Conservation (phyloP, 2,113 vertebrate genomes). For the Bucco capensis region DNA sequence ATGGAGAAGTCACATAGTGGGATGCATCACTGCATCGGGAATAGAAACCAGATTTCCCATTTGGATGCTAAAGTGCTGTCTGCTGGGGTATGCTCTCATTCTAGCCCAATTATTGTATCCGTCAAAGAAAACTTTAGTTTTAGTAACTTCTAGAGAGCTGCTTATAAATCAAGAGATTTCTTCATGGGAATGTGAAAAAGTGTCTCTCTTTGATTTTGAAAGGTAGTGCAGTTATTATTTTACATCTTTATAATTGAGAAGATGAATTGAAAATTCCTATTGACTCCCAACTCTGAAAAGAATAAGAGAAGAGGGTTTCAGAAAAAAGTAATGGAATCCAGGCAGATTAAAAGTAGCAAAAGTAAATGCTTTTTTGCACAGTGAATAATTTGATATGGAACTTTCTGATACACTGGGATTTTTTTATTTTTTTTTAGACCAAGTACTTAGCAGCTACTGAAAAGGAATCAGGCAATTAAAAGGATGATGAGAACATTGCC, state of each 20-base stretch:
- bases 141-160: not conserved
- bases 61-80: not conserved
- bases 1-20: not conserved
- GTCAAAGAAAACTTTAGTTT: not conserved
- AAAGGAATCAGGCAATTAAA: slow-evolving; percentile 10
- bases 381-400: not conserved
- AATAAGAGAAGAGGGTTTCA: not conserved
- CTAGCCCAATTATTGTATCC: not conserved
- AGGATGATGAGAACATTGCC: not conserved
- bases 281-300: not conserved
- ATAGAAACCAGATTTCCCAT: not conserved
- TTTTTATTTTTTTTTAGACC: not conserved
- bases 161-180: not conserved
- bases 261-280: not conserved
- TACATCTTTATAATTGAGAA: not conserved
- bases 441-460: not conserved
- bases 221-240: not conserved
- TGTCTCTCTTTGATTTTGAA: not conserved
- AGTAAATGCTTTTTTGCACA: not conserved
- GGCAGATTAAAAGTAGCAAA: not conserved
- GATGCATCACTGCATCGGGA: not conserved
- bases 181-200: not conserved
- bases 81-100: not conserved
- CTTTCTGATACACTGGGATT: not conserved
- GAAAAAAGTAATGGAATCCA: not conserved